These are phyloP conservation scores for Chloroclystis v-ata DNA, from an alignment of 2,888 invertebrate species.

Conservation along the genomic window DNA sequence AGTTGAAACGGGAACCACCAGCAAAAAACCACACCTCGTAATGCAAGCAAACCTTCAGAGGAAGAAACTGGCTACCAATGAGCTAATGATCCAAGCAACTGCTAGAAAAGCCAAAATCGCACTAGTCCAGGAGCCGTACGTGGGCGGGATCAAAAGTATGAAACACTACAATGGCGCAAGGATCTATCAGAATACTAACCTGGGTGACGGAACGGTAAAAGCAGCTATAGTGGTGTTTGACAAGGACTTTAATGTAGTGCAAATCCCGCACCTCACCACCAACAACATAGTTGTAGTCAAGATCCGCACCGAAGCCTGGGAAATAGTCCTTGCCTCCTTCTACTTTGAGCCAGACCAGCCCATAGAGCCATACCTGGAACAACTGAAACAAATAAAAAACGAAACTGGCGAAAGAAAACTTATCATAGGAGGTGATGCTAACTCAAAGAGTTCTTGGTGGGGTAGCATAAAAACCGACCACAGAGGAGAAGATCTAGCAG, in stretches of 20 bases:
- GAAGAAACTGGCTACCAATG: not conserved
- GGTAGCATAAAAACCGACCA: conserved; percentile 5
- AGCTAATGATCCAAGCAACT: not conserved
- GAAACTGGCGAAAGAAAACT: too few species aligned
- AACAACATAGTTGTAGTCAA: too few species aligned
- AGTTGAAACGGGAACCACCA: too few species aligned
- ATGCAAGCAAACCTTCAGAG: not conserved
- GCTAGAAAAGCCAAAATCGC: not conserved
- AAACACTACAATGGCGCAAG: not conserved
- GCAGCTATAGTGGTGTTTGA: conserved; percentile 3
- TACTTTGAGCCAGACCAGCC: not conserved
- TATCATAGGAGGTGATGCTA: conserved; percentile 20
- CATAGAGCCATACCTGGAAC: too few species aligned
- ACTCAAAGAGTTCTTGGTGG: conserved; percentile 28
- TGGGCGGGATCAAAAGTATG: not conserved
- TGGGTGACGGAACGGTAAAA: not conserved
- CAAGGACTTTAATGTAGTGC: not conserved
- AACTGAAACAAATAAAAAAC: too few species aligned
- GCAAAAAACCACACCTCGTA: not conserved
- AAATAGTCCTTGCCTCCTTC: not conserved
- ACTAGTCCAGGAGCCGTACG: not conserved
- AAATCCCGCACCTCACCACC: not conserved
- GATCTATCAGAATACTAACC: not conserved
- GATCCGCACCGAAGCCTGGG: not conserved
- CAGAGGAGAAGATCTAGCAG: too few species aligned